Conservation (phyloP, 1,140 invertebrate species). For the Odontomachus brunneus region DNA sequence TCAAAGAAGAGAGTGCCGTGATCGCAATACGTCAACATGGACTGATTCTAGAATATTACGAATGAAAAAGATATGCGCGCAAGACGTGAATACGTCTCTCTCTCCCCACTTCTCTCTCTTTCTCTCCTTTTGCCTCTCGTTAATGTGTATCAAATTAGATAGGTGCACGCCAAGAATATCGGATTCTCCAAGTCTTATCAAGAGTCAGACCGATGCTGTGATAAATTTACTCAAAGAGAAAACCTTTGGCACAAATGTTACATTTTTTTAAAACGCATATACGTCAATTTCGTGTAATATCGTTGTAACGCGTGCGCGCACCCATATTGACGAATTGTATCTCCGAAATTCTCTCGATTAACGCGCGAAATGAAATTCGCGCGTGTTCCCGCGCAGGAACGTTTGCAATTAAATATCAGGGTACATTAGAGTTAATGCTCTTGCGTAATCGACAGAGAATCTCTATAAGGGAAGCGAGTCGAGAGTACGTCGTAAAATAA, state of each 20-base stretch:
- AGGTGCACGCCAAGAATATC: too few species aligned
- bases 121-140: background rate
- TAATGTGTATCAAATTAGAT: background rate
- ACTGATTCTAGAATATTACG: background rate
- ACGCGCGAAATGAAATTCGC: background rate
- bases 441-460: background rate
- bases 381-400: background rate
- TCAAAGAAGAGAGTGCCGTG: conserved; percentile 29
- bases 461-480: background rate
- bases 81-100: too few species aligned
- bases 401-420: background rate
- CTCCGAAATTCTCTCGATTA: background rate
- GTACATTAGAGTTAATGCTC: background rate
- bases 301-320: too few species aligned
- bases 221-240: too few species aligned
- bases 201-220: too few species aligned
- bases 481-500: conserved; percentile 25
- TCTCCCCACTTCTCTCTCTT: too few species aligned
- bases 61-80: background rate
- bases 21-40: background rate
- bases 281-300: too few species aligned
- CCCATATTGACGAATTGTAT: too few species aligned
- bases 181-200: too few species aligned
- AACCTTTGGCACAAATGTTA: too few species aligned
- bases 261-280: too few species aligned